Percentiles rank a stretch among this genome's conserved stretches.
These are phyloP conservation scores for Lagocephalus sceleratus DNA, from an alignment of 2,797 vertebrate species.

Conservation along the genomic window DNA sequence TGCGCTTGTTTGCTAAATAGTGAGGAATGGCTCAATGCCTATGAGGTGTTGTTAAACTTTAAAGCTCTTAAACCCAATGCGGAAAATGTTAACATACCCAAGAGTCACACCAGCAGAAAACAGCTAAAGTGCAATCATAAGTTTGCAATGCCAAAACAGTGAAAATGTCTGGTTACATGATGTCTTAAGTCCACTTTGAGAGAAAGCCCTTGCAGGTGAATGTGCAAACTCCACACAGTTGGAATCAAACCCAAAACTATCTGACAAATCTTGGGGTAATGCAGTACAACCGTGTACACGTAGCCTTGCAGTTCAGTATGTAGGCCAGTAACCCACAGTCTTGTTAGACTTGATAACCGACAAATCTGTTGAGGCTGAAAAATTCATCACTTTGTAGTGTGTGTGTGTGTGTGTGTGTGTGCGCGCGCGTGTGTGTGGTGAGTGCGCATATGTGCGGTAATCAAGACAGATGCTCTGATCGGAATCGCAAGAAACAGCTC, in stretches of 20 bases:
- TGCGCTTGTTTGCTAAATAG: conserved; percentile 3
- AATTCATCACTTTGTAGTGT: conserved; percentile 10
- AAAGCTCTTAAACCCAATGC: neutral
- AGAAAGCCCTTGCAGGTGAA: too few relatives aligned
- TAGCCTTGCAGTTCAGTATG: neutral
- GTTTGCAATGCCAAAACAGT: neutral
- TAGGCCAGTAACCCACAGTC: neutral
- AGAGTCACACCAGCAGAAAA: too few relatives aligned
- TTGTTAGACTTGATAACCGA: neutral
- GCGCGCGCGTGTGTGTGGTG: conserved; percentile 3
- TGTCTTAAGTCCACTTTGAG: too few relatives aligned
- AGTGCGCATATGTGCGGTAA: conserved; percentile 32
- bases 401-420: conserved; percentile 13
- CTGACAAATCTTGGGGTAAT: too few relatives aligned
- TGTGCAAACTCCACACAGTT: too few relatives aligned
- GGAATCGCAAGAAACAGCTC: conserved; percentile 47
- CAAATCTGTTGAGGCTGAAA: conserved; percentile 11
- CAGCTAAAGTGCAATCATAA: conserved; percentile 2
- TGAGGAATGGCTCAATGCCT: conserved; percentile 3
- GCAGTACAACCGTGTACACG: neutral
- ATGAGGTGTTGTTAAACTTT: conserved; percentile 3
- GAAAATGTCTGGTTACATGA: neutral
- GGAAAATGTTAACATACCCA: too few relatives aligned
- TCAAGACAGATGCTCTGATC: conserved; percentile 50
- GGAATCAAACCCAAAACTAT: too few relatives aligned